Percentiles rank a stretch among this genome's conserved stretches.
phyloP scores from a whole-genome alignment of 1,140 invertebrate genomes.

The Lepidurus apus region DNA sequence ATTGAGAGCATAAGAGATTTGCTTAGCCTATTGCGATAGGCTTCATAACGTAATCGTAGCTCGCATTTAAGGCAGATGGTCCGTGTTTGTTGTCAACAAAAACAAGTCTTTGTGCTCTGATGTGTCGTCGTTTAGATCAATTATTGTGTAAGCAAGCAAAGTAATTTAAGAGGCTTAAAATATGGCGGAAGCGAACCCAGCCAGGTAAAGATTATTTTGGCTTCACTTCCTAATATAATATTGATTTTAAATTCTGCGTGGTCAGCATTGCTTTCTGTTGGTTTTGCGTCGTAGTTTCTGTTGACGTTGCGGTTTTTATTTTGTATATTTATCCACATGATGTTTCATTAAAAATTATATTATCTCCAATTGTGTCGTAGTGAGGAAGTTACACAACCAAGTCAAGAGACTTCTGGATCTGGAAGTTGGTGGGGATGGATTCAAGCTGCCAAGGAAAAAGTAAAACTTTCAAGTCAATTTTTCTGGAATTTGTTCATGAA shows the following conservation, averaged over 20 bases:
- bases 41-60: background rate
- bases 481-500: background rate
- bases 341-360: no score
- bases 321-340: no score
- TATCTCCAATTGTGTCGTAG: background rate
- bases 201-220: background rate
- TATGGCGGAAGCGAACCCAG: conserved; percentile 6
- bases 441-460: conserved; percentile 61
- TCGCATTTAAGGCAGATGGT: background rate
- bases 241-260: background rate
- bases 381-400: background rate
- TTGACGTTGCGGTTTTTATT: background rate
- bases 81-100: background rate
- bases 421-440: conserved; percentile 53
- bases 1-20: no score
- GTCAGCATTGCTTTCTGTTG: background rate
- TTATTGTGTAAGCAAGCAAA: background rate
- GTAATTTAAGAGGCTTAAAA: background rate
- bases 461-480: conserved; percentile 55
- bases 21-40: background rate
- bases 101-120: background rate
- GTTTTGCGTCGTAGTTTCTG: background rate
- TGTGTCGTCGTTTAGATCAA: background rate
- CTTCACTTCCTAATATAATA: background rate
- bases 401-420: background rate